phyloP scores from a whole-genome alignment of 2,888 invertebrate species.

The Harmothoe impar region DNA sequence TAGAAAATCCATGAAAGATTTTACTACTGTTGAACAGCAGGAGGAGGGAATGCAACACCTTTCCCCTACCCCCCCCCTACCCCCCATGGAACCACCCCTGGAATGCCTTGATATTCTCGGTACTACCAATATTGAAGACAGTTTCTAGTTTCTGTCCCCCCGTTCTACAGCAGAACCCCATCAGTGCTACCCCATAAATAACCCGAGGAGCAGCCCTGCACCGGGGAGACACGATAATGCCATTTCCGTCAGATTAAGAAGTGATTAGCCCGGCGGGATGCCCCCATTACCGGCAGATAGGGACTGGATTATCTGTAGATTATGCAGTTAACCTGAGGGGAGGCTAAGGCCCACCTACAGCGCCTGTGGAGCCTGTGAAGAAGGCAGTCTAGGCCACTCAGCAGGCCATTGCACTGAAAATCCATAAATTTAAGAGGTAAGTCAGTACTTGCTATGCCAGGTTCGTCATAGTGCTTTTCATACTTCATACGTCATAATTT shows the following conservation, averaged over 20 bases:
- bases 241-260: constrained; percentile 1
- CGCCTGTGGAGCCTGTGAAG: not conserved
- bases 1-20: too few relatives aligned
- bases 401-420: not conserved
- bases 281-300: not conserved
- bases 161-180: too few relatives aligned
- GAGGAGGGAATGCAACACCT: not conserved
- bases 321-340: not conserved
- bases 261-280: not conserved
- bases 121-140: too few relatives aligned
- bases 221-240: not conserved
- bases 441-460: too few relatives aligned
- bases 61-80: not conserved
- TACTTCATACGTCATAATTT: too few relatives aligned
- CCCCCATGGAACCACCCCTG: not conserved
- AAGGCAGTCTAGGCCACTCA: not conserved
- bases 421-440: too few relatives aligned
- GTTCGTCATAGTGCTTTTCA: too few relatives aligned
- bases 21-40: too few relatives aligned
- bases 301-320: not conserved
- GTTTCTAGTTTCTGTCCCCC: too few relatives aligned
- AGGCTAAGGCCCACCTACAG: not conserved
- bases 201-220: not conserved
- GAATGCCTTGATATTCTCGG: too few relatives aligned
- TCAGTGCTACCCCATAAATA: not conserved